Evolutionary conservation across 2,797 vertebrate genomes (phyloP).

Genomic region (Apogon talboti): DNA sequence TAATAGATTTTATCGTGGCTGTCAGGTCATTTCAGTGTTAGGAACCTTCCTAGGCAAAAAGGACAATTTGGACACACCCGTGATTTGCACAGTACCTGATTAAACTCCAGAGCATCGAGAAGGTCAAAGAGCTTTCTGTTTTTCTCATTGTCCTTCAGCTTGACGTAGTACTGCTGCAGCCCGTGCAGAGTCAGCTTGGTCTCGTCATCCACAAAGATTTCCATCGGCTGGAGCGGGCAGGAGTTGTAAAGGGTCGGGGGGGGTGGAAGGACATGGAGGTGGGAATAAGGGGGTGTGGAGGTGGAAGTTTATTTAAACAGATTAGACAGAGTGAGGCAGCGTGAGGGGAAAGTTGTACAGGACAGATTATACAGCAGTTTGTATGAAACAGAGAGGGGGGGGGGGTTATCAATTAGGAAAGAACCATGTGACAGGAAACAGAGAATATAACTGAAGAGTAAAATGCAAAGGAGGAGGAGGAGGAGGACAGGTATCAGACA

Average conservation of each 20-base stretch:
- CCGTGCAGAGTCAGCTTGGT: constrained; percentile 90
- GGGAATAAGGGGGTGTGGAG: not conserved
- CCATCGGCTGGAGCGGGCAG: constrained; percentile 84
- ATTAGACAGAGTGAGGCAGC: not conserved
- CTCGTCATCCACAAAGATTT: constrained; percentile 91
- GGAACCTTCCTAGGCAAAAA: too few species aligned
- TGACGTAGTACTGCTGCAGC: constrained; percentile 91
- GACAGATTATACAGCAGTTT: not conserved
- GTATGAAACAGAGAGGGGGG: not conserved
- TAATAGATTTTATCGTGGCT: too few species aligned
- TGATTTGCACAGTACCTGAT: constrained; percentile 78
- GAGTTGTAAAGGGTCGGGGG: constrained; percentile 53
- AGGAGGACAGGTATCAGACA: not conserved
- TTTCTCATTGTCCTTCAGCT: constrained; percentile 92
- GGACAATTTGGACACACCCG: too few species aligned
- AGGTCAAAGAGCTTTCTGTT: constrained; percentile 91
- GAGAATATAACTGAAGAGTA: not conserved
- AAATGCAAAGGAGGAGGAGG: not conserved
- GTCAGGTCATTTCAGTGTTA: too few species aligned
- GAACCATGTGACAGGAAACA: not conserved
- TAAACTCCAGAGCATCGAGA: constrained; percentile 89
- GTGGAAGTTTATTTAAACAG: constrained; percentile 15
- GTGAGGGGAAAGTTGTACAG: not conserved
- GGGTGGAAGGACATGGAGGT: not conserved
- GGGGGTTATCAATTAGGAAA: not conserved